Percentiles rank a stretch among this genome's conserved stretches.
These are phyloP conservation scores for Monarcha castaneiventris DNA, from an alignment of 2,113 vertebrate genomes.

Conservation along the genomic window DNA sequence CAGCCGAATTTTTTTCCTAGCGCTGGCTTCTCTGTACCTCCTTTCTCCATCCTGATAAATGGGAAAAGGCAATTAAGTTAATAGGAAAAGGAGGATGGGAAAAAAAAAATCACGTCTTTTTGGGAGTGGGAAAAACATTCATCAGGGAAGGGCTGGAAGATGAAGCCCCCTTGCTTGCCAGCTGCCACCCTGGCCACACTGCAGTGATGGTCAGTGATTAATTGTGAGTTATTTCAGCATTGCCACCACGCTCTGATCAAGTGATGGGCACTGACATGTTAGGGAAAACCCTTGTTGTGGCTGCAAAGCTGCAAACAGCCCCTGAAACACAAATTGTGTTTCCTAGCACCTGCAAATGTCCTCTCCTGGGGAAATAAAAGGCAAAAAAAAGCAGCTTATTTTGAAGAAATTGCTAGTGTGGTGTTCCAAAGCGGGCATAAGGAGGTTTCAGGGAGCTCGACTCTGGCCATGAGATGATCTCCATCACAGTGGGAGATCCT, in stretches of 20 bases:
- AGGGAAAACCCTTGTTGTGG: background rate
- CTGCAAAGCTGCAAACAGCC: background rate
- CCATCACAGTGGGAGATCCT: background rate
- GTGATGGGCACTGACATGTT: background rate
- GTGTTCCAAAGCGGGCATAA: background rate
- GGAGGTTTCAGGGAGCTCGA: accelerated
- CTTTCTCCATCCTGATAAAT: slow-evolving; percentile 86
- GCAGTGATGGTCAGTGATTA: background rate
- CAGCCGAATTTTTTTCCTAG: slow-evolving; percentile 90
- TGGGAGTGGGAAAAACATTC: background rate
- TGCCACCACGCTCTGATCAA: background rate
- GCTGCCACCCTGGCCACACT: background rate
- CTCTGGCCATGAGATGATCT: background rate
- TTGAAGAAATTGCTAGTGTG: background rate
- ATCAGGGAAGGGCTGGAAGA: background rate
- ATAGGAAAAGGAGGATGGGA: background rate
- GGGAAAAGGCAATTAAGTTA: background rate
- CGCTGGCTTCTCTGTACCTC: slow-evolving; percentile 88
- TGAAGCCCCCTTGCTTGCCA: background rate
- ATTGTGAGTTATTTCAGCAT: background rate
- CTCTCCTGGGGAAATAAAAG: background rate
- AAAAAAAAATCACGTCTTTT: accelerated
- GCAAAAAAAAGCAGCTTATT: background rate
- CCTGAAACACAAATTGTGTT: background rate
- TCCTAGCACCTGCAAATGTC: background rate